Percentiles rank a stretch among this genome's conserved stretches.
phyloP scores from a whole-genome alignment of 2,888 invertebrate genomes.

The Melipona bicolor region DNA sequence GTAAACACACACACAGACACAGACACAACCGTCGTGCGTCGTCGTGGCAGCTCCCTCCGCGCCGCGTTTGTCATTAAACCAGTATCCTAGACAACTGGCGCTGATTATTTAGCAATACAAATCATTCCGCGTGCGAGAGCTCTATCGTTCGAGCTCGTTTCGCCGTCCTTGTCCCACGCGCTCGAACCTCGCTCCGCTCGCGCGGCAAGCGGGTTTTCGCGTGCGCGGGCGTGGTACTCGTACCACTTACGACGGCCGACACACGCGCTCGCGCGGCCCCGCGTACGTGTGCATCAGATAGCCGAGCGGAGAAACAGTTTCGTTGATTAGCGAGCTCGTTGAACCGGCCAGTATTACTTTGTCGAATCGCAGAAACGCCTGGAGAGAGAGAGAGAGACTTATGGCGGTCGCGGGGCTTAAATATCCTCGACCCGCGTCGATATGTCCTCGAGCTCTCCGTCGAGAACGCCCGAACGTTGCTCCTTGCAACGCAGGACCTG shows the following conservation, averaged over 20 bases:
- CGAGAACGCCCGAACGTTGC: constrained; percentile 11
- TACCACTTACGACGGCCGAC: constrained; percentile 65
- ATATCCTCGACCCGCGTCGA: constrained; percentile 45
- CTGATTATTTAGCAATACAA: constrained; percentile 83
- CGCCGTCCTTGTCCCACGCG: background rate
- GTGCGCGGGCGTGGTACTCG: constrained; percentile 80
- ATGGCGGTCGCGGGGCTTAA: constrained; percentile 48
- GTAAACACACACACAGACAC: constrained; percentile 19
- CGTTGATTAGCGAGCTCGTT: constrained; percentile 73
- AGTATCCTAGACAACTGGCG: constrained; percentile 79
- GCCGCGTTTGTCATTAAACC: constrained; percentile 77
- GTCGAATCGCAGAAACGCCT: constrained; percentile 70
- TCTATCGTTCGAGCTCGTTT: constrained; percentile 36
- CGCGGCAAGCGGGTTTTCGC: constrained; percentile 74
- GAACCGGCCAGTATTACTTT: constrained; percentile 72
- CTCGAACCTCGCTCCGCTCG: background rate
- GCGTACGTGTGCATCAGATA: constrained; percentile 67
- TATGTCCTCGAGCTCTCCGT: constrained; percentile 10
- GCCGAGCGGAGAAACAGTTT: constrained; percentile 69
- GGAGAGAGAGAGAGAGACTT: constrained; percentile 37
- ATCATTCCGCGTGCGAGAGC: constrained; percentile 76
- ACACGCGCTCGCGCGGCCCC: background rate
- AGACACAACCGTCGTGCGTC: constrained; percentile 29
- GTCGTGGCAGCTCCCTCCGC: constrained; percentile 65
- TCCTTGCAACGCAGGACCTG: constrained; percentile 3